A percentile compares a stretch with the other conserved stretches of the same genome.
phyloP scores from a whole-genome alignment of 2,113 vertebrate genomes.

The Trinectes maculatus region DNA sequence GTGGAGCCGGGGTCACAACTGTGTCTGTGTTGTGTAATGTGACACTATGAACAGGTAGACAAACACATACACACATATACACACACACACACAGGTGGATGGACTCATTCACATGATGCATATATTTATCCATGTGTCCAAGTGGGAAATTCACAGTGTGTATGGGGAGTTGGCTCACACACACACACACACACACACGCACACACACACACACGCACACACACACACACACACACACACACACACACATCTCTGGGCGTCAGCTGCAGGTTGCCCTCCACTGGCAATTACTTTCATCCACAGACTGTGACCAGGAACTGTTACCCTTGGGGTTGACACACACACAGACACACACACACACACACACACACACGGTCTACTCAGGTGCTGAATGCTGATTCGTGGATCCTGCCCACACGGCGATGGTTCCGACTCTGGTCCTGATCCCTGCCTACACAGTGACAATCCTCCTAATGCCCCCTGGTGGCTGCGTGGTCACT shows the following conservation, averaged over 20 bases:
- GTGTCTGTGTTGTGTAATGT: not conserved
- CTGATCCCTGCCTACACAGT: conserved; percentile 67
- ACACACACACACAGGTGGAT: not conserved
- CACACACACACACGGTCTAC: conserved; percentile 7
- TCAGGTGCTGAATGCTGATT: conserved; percentile 71
- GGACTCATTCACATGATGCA: not conserved
- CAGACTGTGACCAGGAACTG: conserved; percentile 73
- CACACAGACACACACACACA: conserved; percentile 17
- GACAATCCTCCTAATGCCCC: conserved; percentile 73
- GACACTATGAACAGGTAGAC: not conserved
- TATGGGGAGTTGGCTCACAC: conserved; percentile 16
- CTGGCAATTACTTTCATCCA: conserved; percentile 78
- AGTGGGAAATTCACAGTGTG: conserved; percentile 10
- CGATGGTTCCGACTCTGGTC: conserved; percentile 56
- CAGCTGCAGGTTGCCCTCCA: conserved; percentile 74
- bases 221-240: conserved; percentile 19
- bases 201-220: conserved; percentile 6
- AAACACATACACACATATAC: no score
- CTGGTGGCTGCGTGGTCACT: conserved; percentile 57
- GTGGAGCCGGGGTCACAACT: not conserved
- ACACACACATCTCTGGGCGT: conserved; percentile 45
- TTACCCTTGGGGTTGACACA: conserved; percentile 49
- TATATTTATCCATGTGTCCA: conserved; percentile 12
- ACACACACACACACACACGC: conserved; percentile 15
- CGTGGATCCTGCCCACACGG: conserved; percentile 54